A percentile compares a stretch with the other conserved stretches of the same genome.
These are phyloP conservation scores for Noctua janthe DNA, from an alignment of 2,888 invertebrate genomes.

Conservation along the genomic window DNA sequence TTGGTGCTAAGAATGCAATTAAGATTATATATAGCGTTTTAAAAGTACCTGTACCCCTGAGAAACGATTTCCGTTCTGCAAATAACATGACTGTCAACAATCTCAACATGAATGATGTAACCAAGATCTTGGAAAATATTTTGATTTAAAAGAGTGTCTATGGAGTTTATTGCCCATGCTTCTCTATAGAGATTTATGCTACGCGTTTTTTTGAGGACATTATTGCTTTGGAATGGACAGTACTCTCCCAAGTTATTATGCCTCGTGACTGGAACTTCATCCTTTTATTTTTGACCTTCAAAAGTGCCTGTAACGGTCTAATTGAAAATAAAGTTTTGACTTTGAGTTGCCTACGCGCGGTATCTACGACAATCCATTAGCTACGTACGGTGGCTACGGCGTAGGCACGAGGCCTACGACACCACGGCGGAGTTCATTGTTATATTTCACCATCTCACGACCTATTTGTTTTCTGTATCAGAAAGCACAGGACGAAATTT, in stretches of 20 bases:
- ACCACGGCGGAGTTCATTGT: background rate
- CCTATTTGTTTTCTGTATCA: too few relatives aligned
- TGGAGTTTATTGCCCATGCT: background rate
- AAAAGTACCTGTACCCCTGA: background rate
- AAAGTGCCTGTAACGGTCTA: background rate
- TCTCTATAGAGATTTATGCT: background rate
- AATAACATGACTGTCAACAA: background rate
- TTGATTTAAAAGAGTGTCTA: background rate
- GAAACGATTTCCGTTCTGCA: background rate
- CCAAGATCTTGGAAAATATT: background rate
- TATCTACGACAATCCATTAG: background rate
- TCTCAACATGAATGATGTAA: background rate
- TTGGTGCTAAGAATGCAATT: background rate
- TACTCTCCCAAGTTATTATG: background rate
- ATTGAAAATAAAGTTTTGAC: background rate
- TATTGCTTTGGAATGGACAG: background rate
- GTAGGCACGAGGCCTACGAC: slow-evolving; percentile 40
- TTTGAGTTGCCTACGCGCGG: background rate
- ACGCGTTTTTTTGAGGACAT: too few relatives aligned
- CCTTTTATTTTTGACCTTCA: background rate
- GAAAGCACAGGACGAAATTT: too few relatives aligned
- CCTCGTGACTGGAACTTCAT: background rate
- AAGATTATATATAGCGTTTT: background rate
- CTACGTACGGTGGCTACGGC: slow-evolving; percentile 34
- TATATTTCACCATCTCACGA: background rate